These are phyloP conservation scores for Condylostylus longicornis DNA, from an alignment of 1,140 invertebrate species.

Conservation along the genomic window DNA sequence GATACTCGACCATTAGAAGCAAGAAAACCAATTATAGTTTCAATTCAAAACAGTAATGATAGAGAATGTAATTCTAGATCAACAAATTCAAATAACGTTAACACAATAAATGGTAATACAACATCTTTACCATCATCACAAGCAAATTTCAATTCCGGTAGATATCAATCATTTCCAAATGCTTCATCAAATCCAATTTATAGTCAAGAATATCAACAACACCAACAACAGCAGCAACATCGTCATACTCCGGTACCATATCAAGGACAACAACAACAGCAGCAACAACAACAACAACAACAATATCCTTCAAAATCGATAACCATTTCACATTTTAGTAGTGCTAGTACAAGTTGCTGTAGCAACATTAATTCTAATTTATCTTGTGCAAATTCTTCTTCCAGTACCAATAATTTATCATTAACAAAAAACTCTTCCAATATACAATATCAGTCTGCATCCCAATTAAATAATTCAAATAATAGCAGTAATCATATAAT, in stretches of 20 bases:
- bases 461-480: too few relatives aligned
- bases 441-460: too few relatives aligned
- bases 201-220: slow-evolving; percentile 3
- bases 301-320: slow-evolving; percentile 1
- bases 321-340: slow-evolving; percentile 1
- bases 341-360: too few relatives aligned
- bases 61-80: not conserved
- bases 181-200: too few relatives aligned
- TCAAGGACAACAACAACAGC: too few relatives aligned
- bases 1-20: slow-evolving; percentile 37
- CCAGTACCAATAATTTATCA: too few relatives aligned
- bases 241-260: not conserved
- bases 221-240: slow-evolving; percentile 8
- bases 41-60: not conserved
- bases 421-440: too few relatives aligned
- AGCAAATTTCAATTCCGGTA: slow-evolving; percentile 8
- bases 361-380: too few relatives aligned
- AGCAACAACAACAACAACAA: not conserved
- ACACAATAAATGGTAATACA: not conserved
- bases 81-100: not conserved
- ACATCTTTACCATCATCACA: slow-evolving; percentile 2
- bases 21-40: slow-evolving; percentile 8
- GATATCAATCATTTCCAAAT: slow-evolving; percentile 6
- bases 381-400: too few relatives aligned
- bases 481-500: not conserved